Percentiles rank a stretch among this genome's conserved stretches.
Evolutionary conservation across 1,140 invertebrate species (phyloP).

Genomic region (Psix sp.): DNA sequence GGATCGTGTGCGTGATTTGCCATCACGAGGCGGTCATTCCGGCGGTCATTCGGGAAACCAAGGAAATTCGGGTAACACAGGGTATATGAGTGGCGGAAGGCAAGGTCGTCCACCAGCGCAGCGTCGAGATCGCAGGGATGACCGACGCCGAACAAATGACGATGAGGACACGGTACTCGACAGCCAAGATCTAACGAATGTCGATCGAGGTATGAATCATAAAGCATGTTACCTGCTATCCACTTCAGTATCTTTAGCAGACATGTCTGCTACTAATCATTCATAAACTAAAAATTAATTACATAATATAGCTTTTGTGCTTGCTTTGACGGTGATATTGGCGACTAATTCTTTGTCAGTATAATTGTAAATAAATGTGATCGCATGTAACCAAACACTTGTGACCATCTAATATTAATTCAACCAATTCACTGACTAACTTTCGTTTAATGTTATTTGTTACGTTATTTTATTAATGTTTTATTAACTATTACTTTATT

Average conservation of each 20-base stretch:
- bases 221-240: not conserved
- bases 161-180: slow-evolving; percentile 88
- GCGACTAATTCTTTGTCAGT: not conserved
- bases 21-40: slow-evolving; percentile 69
- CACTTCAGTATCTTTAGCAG: too few relatives aligned
- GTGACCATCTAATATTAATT: slow-evolving; percentile 75
- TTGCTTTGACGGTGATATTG: slow-evolving; percentile 1
- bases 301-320: too few relatives aligned
- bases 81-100: slow-evolving; percentile 66
- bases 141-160: slow-evolving; percentile 83
- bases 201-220: slow-evolving; percentile 82
- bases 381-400: slow-evolving; percentile 72
- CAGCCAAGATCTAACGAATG: slow-evolving; percentile 86
- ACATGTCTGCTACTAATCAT: too few relatives aligned
- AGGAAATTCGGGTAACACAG: slow-evolving; percentile 67
- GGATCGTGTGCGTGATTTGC: slow-evolving; percentile 78
- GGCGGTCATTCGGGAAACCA: slow-evolving; percentile 70
- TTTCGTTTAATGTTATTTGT: slow-evolving; percentile 2
- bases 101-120: slow-evolving; percentile 73
- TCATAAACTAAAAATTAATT: too few relatives aligned
- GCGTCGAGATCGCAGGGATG: slow-evolving; percentile 80
- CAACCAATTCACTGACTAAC: slow-evolving; percentile 49
- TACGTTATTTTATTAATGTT: slow-evolving; percentile 1
- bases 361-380: slow-evolving; percentile 24
- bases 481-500: slow-evolving; percentile 17